These are phyloP conservation scores for Drosophila lacteicornis DNA, from an alignment of 1,140 invertebrate genomes.

Conservation along the genomic window DNA sequence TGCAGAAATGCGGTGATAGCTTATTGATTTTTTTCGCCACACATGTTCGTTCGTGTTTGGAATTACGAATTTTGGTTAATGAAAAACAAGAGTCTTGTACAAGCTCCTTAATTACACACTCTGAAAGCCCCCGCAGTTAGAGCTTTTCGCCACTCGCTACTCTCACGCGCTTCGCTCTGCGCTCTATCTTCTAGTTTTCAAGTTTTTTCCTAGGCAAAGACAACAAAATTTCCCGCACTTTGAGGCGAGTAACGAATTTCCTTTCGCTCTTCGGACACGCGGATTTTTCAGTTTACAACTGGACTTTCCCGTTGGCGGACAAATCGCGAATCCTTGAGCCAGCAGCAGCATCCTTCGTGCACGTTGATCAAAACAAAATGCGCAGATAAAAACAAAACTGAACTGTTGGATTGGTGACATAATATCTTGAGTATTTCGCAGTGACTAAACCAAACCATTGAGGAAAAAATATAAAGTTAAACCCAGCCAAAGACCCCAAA, in stretches of 20 bases:
- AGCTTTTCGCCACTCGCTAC: conserved; percentile 42
- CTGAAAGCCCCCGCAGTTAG: conserved; percentile 17
- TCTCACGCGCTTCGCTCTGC: conserved; percentile 1
- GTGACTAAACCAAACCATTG: background rate
- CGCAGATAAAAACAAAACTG: conserved; percentile 48
- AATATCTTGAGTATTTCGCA: conserved; percentile 6
- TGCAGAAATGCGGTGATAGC: conserved; percentile 14
- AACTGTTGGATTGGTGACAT: conserved; percentile 24
- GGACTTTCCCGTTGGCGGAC: conserved; percentile 34
- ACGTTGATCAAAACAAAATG: conserved; percentile 39
- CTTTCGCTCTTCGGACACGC: conserved; percentile 32
- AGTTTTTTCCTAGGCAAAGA: conserved; percentile 36
- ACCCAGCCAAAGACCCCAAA: background rate
- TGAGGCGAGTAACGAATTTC: conserved; percentile 35
- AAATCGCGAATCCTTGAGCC: conserved; percentile 34
- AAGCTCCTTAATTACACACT: conserved; percentile 47
- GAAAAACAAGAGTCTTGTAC: conserved; percentile 32
- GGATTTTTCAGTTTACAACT: conserved; percentile 54
- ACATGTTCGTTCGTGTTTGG: conserved; percentile 17
- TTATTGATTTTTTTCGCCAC: conserved; percentile 64
- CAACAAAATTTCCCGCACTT: conserved; percentile 45
- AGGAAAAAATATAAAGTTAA: background rate
- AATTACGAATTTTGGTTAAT: conserved; percentile 36
- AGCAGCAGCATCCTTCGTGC: background rate
- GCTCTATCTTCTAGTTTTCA: conserved; percentile 12